phyloP scores from a whole-genome alignment of 2,113 vertebrate species.

The Eudyptes chrysolophus region DNA sequence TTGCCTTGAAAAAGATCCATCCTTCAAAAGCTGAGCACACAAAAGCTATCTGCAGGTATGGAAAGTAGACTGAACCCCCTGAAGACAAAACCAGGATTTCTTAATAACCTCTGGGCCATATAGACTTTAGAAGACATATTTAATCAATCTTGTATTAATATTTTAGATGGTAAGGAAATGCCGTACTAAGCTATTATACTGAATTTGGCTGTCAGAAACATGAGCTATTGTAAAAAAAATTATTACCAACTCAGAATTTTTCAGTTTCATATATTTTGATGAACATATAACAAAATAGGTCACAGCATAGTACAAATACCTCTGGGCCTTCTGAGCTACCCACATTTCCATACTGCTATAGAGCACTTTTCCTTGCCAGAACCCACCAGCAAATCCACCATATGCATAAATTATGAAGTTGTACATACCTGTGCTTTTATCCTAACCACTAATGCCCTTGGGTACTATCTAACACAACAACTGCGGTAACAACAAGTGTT shows the following conservation, averaged over 20 bases:
- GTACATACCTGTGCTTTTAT: neutral
- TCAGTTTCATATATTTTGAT: conserved; percentile 16
- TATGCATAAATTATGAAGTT: neutral
- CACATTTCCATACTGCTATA: neutral
- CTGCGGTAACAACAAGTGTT: neutral
- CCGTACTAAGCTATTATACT: conserved; percentile 33
- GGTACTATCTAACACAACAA: neutral
- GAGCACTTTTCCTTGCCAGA: neutral
- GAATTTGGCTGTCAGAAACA: conserved; percentile 41
- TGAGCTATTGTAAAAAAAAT: neutral
- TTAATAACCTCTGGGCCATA: conserved; percentile 56
- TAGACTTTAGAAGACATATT: conserved; percentile 60
- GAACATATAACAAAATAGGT: conserved; percentile 23
- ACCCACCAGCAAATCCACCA: neutral
- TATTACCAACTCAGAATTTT: conserved; percentile 40
- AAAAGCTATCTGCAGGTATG: conserved; percentile 66
- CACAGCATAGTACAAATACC: neutral
- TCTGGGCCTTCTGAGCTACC: neutral
- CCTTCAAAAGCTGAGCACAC: conserved; percentile 59
- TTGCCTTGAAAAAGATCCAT: conserved; percentile 69
- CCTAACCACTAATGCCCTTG: neutral
- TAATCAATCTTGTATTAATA: conserved; percentile 71
- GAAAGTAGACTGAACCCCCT: conserved; percentile 60
- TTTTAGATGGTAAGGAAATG: conserved; percentile 62
- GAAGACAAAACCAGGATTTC: conserved; percentile 57